phyloP scores from a whole-genome alignment of 2,888 invertebrate species.

The Stratiomys singularior region DNA sequence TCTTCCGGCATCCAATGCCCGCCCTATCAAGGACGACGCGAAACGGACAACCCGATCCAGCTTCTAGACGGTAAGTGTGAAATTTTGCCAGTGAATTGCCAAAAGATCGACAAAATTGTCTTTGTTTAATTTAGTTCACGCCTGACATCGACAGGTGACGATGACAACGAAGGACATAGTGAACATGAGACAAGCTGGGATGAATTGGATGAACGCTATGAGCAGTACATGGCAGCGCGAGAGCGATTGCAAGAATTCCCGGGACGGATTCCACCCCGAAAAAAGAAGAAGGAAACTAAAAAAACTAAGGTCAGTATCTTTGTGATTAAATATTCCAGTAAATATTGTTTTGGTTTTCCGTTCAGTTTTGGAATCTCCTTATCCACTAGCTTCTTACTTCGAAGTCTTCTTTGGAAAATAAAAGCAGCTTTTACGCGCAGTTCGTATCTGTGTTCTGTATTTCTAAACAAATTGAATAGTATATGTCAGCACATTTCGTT shows the following conservation, averaged over 20 bases:
- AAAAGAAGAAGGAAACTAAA: conserved; percentile 63
- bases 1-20: conserved; percentile 56
- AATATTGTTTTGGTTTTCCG: no score
- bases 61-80: conserved; percentile 63
- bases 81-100: no score
- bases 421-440: no score
- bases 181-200: conserved; percentile 65
- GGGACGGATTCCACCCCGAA: conserved; percentile 65
- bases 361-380: no score
- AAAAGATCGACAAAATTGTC: no score
- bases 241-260: conserved; percentile 65
- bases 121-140: conserved; percentile 59
- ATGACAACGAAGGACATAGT: conserved; percentile 63
- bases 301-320: conserved; percentile 57
- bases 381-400: no score
- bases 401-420: no score
- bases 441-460: no score
- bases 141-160: conserved; percentile 65
- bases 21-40: conserved; percentile 59
- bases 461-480: no score
- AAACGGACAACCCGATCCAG: conserved; percentile 53
- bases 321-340: no score
- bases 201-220: conserved; percentile 64
- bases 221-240: conserved; percentile 64
- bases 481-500: no score